Evolutionary conservation across 1,140 invertebrate genomes (phyloP), one percentile per base, ranked within the genome.

Genomic region (Rhagoletis pomonella): DNA sequence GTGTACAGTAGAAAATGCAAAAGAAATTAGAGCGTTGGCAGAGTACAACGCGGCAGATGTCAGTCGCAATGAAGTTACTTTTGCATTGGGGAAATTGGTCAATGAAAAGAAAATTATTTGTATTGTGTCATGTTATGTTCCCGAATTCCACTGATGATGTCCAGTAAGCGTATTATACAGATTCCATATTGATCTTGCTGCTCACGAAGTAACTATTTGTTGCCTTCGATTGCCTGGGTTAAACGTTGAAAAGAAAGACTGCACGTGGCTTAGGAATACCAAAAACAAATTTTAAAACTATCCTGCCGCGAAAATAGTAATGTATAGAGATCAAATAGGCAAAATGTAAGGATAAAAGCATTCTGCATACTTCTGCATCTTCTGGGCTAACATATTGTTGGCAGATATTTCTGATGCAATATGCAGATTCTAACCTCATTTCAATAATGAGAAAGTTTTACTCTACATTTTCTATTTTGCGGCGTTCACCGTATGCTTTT

Each of bases 341-440:
- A 64, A 19, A 64, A 64, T 64, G n/a, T n/a, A 6, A 64, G 62
- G n/a, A 64, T 19, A 64, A 5, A 64, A 19, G 3, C 62, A 19
- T 19, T 19, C 62, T 7, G 17, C 17, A 7, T n/a, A n/a, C n/a
- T n/a, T n/a, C n/a, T n/a, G n/a, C n/a, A n/a, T n/a, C n/a, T n/a
- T 62, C 2, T 62, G n/a, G 0, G n/a, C 29, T 7, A 64, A 64
- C 29, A 64, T 39, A 67, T 67, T 29, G 42, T 4, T 12, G 4
- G 9, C 44, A 29, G 85, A 19, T 29, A 86, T 87, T 69, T 86
- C 90, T 92, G 91, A 92, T 92, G 91, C 91, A 92, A 92, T 92
- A 65, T 88, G 69, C 89, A 69, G 88, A 89, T 39, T 87, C 73
- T 92, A 92, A 92, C 91, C 91, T 92, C 90, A 92, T 91, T 73